These are phyloP conservation scores for Philypnodon macrostomus DNA, from an alignment of 2,797 vertebrate genomes.

Conservation along the genomic window DNA sequence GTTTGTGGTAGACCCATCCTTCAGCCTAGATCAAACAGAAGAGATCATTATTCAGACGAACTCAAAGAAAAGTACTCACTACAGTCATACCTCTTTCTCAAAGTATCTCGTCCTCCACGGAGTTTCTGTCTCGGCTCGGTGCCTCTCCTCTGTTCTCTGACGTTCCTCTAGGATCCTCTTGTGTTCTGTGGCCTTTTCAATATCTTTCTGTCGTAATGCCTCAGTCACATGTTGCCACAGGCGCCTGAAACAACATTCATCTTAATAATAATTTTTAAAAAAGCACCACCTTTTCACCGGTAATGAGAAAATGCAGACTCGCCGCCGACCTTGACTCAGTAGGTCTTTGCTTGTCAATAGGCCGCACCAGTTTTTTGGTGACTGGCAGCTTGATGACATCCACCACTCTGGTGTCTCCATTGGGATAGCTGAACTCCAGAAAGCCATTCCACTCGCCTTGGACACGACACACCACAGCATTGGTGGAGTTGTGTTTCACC, in stretches of 20 bases:
- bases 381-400: slow-evolving; percentile 89
- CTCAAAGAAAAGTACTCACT: background rate
- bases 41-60: background rate
- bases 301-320: too few species aligned
- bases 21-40: slow-evolving; percentile 81
- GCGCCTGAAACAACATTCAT: slow-evolving; percentile 65
- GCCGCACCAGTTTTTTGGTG: slow-evolving; percentile 87
- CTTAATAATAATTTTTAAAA: background rate
- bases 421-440: slow-evolving; percentile 90
- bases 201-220: slow-evolving; percentile 87
- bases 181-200: slow-evolving; percentile 94
- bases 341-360: slow-evolving; percentile 86
- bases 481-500: slow-evolving; percentile 91
- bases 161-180: slow-evolving; percentile 90
- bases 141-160: slow-evolving; percentile 90
- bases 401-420: slow-evolving; percentile 82
- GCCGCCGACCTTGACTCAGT: slow-evolving; percentile 89
- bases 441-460: slow-evolving; percentile 97
- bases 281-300: too few species aligned
- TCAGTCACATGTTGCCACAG: slow-evolving; percentile 94
- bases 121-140: slow-evolving; percentile 85
- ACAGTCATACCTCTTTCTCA: slow-evolving; percentile 83
- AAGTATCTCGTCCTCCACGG: slow-evolving; percentile 93
- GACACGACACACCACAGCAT: slow-evolving; percentile 88
- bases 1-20: slow-evolving; percentile 91